A percentile compares a stretch with the other conserved stretches of the same genome.
phyloP scores from a whole-genome alignment of 2,888 invertebrate genomes.

The Sycophila texana region DNA sequence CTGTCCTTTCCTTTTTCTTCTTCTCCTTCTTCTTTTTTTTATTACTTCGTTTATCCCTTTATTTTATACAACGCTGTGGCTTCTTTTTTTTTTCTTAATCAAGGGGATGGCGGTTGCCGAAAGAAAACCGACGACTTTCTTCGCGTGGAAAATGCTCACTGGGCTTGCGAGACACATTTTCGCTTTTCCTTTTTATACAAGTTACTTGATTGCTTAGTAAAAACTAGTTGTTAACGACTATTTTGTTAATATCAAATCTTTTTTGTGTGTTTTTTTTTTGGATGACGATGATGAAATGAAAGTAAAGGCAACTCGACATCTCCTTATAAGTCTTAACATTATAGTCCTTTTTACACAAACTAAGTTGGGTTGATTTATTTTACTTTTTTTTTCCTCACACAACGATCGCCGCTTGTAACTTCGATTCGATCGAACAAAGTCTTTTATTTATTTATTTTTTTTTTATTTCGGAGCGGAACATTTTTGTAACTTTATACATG shows the following conservation, averaged over 20 bases:
- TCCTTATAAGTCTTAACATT: slow-evolving; percentile 14
- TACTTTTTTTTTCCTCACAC: slow-evolving; percentile 16
- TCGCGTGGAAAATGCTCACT: too few relatives aligned
- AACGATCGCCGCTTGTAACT: slow-evolving; percentile 6
- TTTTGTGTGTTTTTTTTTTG: too few relatives aligned
- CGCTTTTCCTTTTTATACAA: too few relatives aligned
- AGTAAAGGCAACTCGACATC: slow-evolving; percentile 5
- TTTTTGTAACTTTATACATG: slow-evolving; percentile 37
- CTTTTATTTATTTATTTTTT: slow-evolving; percentile 6
- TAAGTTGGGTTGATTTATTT: slow-evolving; percentile 11
- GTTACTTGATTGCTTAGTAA: too few relatives aligned
- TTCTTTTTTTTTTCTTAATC: background rate
- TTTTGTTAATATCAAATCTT: too few relatives aligned
- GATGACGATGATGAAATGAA: too few relatives aligned
- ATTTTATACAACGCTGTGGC: slow-evolving; percentile 37
- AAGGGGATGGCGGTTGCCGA: slow-evolving; percentile 17
- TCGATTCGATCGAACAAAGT: slow-evolving; percentile 37
- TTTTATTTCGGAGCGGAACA: background rate
- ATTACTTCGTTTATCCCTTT: too few relatives aligned
- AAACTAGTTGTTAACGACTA: too few relatives aligned
- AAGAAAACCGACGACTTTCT: background rate
- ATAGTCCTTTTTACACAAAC: slow-evolving; percentile 35
- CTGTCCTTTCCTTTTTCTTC: slow-evolving; percentile 11
- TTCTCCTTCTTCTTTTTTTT: background rate
- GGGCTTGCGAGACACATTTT: too few relatives aligned